Base-by-base conservation (phyloP, 1,140 invertebrate genomes). In the Platorchestia sp. region DNA sequence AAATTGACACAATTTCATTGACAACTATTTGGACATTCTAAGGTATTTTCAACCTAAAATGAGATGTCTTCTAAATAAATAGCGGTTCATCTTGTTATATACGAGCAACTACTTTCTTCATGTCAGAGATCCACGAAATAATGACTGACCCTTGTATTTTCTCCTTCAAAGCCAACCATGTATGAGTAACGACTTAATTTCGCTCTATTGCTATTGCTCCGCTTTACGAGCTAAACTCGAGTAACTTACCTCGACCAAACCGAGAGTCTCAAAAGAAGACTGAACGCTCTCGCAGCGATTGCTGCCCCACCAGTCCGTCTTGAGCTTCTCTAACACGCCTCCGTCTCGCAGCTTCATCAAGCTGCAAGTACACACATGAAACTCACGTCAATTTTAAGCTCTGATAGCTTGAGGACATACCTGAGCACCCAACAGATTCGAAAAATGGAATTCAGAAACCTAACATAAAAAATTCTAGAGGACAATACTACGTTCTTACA, bases 291-390 rank as follows among this genome's bases (percentile, higher is more conserved):
- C 95, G 51, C 95, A 95, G 42, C 43, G 45, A 42, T 44, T 45
- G 44, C 53, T 87, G 42, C 86, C n/a, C 95, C 95, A 95, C 95
- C 95, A 95, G 7, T 95, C 45, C 6, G 42, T 1, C n/a, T 45
- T 42, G 10, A 95, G 95, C 40, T 95, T 87, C 43, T 95, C 95
- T n/a, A 95, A 45, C 53, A 95, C 95, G 10, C 95, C 95, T 6
- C 95, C 95, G 95, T 95, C 95, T 41, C 95, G 51, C 42, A 95
- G 51, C 95, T 95, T 95, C 95, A 87, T 86, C 45, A 95, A n/a
- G 41, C 95, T 95, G 53, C 36, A n/a, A 95, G 14, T 16, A 43
- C 19, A 95, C 10, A 19, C 59, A 36, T 36, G n/a, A 36, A 45
- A 93, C 90, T 51, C 47, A n/a, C n/a, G n/a, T n/a, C n/a, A n/a